These are phyloP conservation scores for Psettodes erumei DNA, from an alignment of 2,113 vertebrate genomes.

Conservation along the genomic window DNA sequence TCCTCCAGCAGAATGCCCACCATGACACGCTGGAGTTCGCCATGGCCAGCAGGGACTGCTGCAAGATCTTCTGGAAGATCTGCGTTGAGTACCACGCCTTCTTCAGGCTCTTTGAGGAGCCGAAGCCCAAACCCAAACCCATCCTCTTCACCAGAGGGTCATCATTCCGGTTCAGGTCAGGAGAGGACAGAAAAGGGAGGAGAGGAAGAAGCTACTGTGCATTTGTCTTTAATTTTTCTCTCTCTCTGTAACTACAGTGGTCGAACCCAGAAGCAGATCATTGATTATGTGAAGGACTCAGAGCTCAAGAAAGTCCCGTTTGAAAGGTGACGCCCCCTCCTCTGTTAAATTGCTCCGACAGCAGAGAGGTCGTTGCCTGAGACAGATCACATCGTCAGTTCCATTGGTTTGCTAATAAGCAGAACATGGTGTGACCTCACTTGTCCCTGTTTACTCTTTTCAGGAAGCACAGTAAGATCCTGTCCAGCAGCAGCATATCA, in stretches of 20 bases:
- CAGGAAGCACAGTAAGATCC: constrained; percentile 96
- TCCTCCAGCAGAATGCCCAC: constrained; percentile 85
- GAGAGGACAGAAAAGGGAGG: not conserved
- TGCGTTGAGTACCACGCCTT: constrained; percentile 97
- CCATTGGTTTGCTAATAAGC: constrained; percentile 1
- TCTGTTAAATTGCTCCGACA: not conserved
- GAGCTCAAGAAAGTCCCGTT: constrained; percentile 94
- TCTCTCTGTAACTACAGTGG: constrained; percentile 81
- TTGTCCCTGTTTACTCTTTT: constrained; percentile 4
- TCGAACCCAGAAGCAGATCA: constrained; percentile 96
- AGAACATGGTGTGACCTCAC: constrained; percentile 17
- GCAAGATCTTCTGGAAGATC: constrained; percentile 98
- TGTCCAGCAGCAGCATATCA: constrained; percentile 85
- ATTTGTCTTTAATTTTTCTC: not conserved
- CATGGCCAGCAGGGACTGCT: constrained; percentile 95
- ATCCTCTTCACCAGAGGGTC: constrained; percentile 95
- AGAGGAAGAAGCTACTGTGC: accelerated
- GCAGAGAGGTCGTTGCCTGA: not conserved
- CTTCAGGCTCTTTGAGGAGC: constrained; percentile 97
- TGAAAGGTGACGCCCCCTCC: constrained; percentile 87
- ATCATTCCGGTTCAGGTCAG: constrained; percentile 95
- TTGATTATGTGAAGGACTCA: constrained; percentile 94
- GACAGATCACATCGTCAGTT: constrained; percentile 1
- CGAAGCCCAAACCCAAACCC: constrained; percentile 94
- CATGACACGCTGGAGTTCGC: constrained; percentile 96